phyloP scores from a whole-genome alignment of 1,140 invertebrate species.

The Lutraria rhynchaena region DNA sequence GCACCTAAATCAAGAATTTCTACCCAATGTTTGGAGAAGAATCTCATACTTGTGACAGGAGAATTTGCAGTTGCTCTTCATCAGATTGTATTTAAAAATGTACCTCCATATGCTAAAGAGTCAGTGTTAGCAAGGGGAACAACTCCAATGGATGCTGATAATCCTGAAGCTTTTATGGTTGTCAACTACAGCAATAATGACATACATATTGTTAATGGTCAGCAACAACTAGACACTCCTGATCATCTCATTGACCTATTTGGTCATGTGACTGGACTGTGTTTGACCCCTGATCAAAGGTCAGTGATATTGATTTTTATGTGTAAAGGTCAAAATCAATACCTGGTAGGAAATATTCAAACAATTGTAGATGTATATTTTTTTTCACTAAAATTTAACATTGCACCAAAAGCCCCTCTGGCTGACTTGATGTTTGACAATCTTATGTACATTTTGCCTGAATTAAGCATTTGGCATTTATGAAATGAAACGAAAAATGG shows the following conservation, averaged over 20 bases:
- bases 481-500: too few relatives aligned
- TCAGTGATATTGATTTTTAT: conserved; percentile 14
- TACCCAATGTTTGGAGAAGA: conserved; percentile 5
- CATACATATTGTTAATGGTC: conserved; percentile 61
- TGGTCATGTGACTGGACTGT: conserved; percentile 75
- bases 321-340: too few relatives aligned
- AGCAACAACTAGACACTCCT: conserved; percentile 64
- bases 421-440: too few relatives aligned
- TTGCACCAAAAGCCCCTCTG: too few relatives aligned
- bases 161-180: conserved; percentile 67
- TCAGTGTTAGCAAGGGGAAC: conserved; percentile 24
- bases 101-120: conserved; percentile 50
- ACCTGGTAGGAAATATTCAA: too few relatives aligned
- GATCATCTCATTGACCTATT: conserved; percentile 72
- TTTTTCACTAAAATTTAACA: too few relatives aligned
- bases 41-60: conserved; percentile 72
- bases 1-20: too few relatives aligned
- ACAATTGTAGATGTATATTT: too few relatives aligned
- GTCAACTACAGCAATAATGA: conserved; percentile 73
- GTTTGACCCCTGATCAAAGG: conserved; percentile 71
- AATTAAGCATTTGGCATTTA: too few relatives aligned
- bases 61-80: conserved; percentile 75
- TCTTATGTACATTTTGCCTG: too few relatives aligned
- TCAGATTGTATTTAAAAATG: conserved; percentile 71
- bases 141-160: conserved; percentile 45